Conservation (phyloP, 2,113 vertebrate genomes). For the Egretta garzetta region DNA sequence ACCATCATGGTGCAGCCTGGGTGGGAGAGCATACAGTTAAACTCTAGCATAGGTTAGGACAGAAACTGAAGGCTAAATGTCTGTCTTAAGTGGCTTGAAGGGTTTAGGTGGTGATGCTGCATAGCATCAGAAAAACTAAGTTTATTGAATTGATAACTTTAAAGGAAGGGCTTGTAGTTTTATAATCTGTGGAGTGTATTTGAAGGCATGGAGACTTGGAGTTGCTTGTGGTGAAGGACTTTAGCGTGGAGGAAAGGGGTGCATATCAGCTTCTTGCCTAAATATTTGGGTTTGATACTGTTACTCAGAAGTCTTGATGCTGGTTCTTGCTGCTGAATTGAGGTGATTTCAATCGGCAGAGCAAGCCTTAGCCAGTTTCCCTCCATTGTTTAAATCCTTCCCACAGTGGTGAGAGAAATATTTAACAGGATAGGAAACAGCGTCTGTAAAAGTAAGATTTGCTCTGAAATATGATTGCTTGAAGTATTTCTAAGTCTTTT, state of each 20-base stretch:
- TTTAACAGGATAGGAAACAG: slow-evolving; percentile 5
- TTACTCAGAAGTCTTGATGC: not conserved
- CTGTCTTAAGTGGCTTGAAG: not conserved
- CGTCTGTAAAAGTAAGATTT: slow-evolving; percentile 21
- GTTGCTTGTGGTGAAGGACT: not conserved
- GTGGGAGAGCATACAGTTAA: not conserved
- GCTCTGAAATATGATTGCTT: not conserved
- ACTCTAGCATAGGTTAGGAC: not conserved
- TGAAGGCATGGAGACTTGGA: not conserved
- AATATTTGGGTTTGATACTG: not conserved
- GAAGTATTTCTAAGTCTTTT: not conserved
- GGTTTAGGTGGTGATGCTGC: not conserved
- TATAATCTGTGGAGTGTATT: not conserved
- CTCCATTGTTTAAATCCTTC: slow-evolving; percentile 29
- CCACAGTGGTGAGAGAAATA: not conserved
- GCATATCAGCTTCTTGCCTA: not conserved
- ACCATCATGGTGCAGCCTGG: not conserved
- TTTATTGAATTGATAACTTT: not conserved
- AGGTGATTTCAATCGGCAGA: not conserved
- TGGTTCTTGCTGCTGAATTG: not conserved
- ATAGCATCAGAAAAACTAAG: not conserved
- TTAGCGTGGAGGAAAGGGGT: not conserved
- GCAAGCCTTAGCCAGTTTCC: not conserved
- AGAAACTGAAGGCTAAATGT: not conserved
- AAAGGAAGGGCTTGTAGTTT: not conserved